Conservation (phyloP, 2,113 vertebrate species). For the Anoura caudifer region DNA sequence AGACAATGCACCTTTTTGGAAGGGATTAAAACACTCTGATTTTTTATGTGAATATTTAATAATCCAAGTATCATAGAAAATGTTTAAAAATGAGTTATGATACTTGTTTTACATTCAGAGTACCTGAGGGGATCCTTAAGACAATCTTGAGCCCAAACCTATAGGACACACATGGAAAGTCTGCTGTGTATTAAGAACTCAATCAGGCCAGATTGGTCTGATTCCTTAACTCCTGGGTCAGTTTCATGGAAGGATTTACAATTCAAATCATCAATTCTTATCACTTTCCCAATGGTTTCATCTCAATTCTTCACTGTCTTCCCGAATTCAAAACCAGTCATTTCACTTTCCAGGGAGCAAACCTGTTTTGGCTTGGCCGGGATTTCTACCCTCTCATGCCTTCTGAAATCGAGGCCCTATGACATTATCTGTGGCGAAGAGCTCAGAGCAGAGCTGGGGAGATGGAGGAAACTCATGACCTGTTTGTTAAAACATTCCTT, state of each 20-base stretch:
- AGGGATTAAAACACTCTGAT: constrained; percentile 52
- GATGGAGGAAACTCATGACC: not conserved
- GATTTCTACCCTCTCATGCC: not conserved
- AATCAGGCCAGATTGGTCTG: constrained; percentile 60
- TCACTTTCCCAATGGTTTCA: not conserved
- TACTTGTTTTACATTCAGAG: constrained; percentile 67
- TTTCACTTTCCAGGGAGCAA: not conserved
- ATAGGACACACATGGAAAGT: not conserved
- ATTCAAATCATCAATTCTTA: constrained; percentile 46
- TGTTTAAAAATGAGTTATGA: constrained; percentile 65
- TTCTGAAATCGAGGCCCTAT: not conserved
- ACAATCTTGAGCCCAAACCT: not conserved
- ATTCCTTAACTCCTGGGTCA: constrained; percentile 53
- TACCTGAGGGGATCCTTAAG: constrained; percentile 43
- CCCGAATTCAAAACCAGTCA: not conserved
- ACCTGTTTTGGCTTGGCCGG: not conserved
- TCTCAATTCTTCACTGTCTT: not conserved
- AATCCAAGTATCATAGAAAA: constrained; percentile 62
- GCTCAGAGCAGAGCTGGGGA: not conserved
- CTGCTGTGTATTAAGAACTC: not conserved
- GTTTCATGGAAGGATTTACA: constrained; percentile 62
- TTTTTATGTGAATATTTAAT: constrained; percentile 66
- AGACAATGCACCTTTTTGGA: constrained; percentile 23
- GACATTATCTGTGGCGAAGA: not conserved
- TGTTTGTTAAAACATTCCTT: constrained; percentile 1